A percentile compares a stretch with the other conserved stretches of the same genome.
These are phyloP conservation scores for Pedionomus torquatus DNA, from an alignment of 2,113 vertebrate species.

Conservation along the genomic window DNA sequence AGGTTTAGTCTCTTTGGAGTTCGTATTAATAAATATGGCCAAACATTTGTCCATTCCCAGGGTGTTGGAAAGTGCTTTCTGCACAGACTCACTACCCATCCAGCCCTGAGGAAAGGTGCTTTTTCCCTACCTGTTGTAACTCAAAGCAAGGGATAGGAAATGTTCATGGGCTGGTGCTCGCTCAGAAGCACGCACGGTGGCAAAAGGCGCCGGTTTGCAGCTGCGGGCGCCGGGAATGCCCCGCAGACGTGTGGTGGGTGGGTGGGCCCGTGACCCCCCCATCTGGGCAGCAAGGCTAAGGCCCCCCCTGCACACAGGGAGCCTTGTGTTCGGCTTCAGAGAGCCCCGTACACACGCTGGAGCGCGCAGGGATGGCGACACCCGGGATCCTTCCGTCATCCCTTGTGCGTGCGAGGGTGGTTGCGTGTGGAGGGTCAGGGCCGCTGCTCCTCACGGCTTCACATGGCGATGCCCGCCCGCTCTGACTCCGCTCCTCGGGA, in stretches of 20 bases:
- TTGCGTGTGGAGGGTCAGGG: neutral
- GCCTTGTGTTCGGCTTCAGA: neutral
- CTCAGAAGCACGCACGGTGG: neutral
- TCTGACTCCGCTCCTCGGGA: neutral
- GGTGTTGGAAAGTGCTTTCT: neutral
- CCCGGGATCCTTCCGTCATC: neutral
- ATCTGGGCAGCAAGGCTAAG: rapidly evolving
- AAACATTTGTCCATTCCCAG: neutral
- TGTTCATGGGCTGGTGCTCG: rapidly evolving
- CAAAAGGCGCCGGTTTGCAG: neutral
- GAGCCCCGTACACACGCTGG: rapidly evolving
- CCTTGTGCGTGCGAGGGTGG: neutral
- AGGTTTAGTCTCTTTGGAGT: neutral
- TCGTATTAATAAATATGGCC: neutral
- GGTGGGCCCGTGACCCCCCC: rapidly evolving
- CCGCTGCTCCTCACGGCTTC: neutral
- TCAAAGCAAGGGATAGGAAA: neutral
- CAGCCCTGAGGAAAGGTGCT: neutral
- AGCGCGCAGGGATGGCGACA: rapidly evolving
- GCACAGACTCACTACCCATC: neutral
- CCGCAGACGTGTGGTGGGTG: neutral
- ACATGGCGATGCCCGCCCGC: neutral
- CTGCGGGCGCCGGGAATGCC: neutral
- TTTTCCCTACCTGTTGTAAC: neutral
- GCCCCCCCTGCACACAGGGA: neutral